A percentile compares a stretch with the other conserved stretches of the same genome.
Conservation (phyloP, 2,888 invertebrate genomes). For the Lucinisca nassula region DNA sequence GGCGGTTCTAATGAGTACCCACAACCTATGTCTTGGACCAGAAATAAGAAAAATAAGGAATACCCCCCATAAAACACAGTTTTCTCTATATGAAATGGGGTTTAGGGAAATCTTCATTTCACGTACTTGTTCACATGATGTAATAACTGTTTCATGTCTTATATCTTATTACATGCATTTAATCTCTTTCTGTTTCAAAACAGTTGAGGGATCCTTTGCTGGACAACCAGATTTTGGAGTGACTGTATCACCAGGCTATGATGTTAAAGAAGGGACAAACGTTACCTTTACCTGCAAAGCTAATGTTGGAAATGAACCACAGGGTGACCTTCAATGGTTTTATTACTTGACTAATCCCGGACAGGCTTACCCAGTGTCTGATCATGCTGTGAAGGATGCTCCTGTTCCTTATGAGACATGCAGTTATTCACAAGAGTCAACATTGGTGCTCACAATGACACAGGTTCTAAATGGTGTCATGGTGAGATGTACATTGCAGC, state of each 20-base stretch:
- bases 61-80: too few species aligned
- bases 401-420: slow-evolving; percentile 12
- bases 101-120: too few species aligned
- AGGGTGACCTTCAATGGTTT: slow-evolving; percentile 40
- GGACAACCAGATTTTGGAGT: too few species aligned
- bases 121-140: too few species aligned
- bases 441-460: slow-evolving; percentile 35
- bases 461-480: slow-evolving; percentile 21
- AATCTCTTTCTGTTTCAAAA: too few species aligned
- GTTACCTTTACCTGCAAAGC: slow-evolving; percentile 51
- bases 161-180: too few species aligned
- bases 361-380: slow-evolving; percentile 3
- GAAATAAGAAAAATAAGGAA: too few species aligned
- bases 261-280: slow-evolving; percentile 32
- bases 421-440: slow-evolving; percentile 23
- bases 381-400: neutral
- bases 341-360: slow-evolving; percentile 24
- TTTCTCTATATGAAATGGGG: too few species aligned
- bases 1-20: too few species aligned
- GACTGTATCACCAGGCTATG: neutral
- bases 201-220: too few species aligned
- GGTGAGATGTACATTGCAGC: slow-evolving; percentile 51
- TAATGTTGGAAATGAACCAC: slow-evolving; percentile 45
- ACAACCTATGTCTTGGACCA: too few species aligned
- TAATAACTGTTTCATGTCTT: too few species aligned